A percentile compares a stretch with the other conserved stretches of the same genome.
These are phyloP conservation scores for Mormyrops attenuatus DNA, from an alignment of 2,797 vertebrate species.

Conservation along the genomic window DNA sequence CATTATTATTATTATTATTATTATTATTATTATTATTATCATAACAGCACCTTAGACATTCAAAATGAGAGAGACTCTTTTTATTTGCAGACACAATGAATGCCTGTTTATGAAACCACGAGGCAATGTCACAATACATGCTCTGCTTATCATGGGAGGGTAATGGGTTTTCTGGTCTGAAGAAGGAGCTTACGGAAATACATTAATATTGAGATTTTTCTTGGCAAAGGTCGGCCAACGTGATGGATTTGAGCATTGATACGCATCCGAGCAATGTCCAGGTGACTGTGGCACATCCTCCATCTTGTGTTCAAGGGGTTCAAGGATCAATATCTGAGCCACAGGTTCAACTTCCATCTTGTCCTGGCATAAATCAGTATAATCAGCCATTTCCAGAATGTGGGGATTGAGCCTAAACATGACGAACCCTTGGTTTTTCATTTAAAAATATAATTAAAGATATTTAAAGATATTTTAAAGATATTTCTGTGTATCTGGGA, in stretches of 20 bases:
- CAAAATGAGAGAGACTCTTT: background rate
- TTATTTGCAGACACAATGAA: constrained; percentile 6
- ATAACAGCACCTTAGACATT: background rate
- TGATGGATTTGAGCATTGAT: constrained; percentile 65
- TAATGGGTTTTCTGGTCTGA: constrained; percentile 8
- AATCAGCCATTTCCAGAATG: background rate
- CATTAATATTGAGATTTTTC: constrained; percentile 72
- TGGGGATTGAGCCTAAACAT: background rate
- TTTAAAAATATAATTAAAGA: background rate
- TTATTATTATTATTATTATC: background rate
- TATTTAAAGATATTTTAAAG: too few species aligned
- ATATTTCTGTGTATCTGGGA: background rate
- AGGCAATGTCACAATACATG: background rate
- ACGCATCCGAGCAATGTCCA: constrained; percentile 58
- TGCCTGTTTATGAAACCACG: background rate
- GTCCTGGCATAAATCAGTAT: background rate
- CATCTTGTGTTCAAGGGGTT: constrained; percentile 38
- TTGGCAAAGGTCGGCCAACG: constrained; percentile 67
- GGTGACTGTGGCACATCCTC: constrained; percentile 39
- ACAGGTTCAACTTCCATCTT: background rate
- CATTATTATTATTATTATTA: background rate
- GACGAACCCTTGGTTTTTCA: background rate
- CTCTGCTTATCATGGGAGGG: background rate
- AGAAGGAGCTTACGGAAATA: constrained; percentile 33
- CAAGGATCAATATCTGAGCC: constrained; percentile 50